Conservation (phyloP, 2,113 vertebrate genomes). For the Gallinago jamesoni region DNA sequence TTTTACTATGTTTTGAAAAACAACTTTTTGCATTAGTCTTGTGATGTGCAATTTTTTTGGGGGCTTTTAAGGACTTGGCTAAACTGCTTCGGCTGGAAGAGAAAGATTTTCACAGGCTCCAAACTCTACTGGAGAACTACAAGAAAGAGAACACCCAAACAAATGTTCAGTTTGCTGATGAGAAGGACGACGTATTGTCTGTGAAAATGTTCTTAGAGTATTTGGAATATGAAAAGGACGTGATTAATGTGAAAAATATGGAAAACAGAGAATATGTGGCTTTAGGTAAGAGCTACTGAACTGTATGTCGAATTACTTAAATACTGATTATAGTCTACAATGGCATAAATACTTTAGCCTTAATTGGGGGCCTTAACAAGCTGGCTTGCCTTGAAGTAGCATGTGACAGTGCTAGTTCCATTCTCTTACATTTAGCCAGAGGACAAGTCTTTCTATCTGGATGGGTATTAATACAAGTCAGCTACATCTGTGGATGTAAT, state of each 20-base stretch:
- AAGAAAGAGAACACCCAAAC: slow-evolving; percentile 76
- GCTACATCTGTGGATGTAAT: neutral
- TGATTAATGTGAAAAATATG: slow-evolving; percentile 79
- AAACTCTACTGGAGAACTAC: slow-evolving; percentile 83
- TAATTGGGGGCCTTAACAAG: neutral
- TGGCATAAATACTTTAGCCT: neutral
- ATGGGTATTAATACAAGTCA: neutral
- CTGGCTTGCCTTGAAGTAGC: neutral
- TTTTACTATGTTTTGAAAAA: neutral
- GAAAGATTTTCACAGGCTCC: slow-evolving; percentile 81
- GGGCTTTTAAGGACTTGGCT: slow-evolving; percentile 73
- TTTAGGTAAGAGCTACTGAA: slow-evolving; percentile 70
- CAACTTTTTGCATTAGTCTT: neutral
- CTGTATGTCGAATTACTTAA: neutral
- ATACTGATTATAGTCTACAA: neutral
- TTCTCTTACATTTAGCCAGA: neutral
- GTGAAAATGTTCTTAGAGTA: slow-evolving; percentile 87
- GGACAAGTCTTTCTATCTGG: neutral
- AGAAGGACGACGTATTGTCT: slow-evolving; percentile 71
- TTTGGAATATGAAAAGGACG: slow-evolving; percentile 83
- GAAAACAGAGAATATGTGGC: slow-evolving; percentile 71
- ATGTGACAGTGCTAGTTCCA: neutral
- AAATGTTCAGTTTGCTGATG: slow-evolving; percentile 81
- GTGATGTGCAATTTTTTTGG: neutral
- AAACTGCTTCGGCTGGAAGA: slow-evolving; percentile 78